Evolutionary conservation across 2,888 invertebrate genomes (phyloP), one percentile per base, ranked within the genome.

Genomic region (Synergus laeviventris): DNA sequence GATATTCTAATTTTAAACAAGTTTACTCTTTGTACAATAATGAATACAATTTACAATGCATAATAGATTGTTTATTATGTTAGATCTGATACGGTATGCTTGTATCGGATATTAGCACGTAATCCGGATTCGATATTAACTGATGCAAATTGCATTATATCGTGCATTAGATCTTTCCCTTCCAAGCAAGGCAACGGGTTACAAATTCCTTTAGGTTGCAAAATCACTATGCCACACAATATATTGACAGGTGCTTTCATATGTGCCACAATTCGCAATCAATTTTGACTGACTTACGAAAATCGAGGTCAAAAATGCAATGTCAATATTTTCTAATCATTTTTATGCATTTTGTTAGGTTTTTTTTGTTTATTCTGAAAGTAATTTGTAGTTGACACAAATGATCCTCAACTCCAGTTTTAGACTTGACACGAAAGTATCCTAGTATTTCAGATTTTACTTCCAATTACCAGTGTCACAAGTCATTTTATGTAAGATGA

Each of bases 141-240:
- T 49, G 49, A 49, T 49, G n/a, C 49, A 49, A 49, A 49, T 5
- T 49, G n/a, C 49, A 60, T 60, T 60, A 60, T 60, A 49, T 49
- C 21, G 38, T 62, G 62, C 38, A 62, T 62, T 62, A 18, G 36
- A 62, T 62, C 2, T 38, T n/a, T 18, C n/a, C 11, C 18, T 38
- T n/a, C n/a, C 36, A 62, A 49, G 21, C 12, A 56, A 56, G 56
- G 18, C 18, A 5, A 21, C 21, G 56, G 21, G 38, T 36, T 36
- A 60, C 18, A n/a, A 62, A 62, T 38, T 62, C 38, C 38, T 38
- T 36, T 3, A 62, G 18, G 9, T 62, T 18, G 9, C 36, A 18
- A 62, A 61, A 61, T 9, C 36, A 36, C 38, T 38, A 24, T 36
- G 61, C 61, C 16, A 9, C 9, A 21, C 56, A 21, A 56, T 56